phyloP scores from a whole-genome alignment of 2,888 invertebrate genomes.

The Nemoura dubitans region DNA sequence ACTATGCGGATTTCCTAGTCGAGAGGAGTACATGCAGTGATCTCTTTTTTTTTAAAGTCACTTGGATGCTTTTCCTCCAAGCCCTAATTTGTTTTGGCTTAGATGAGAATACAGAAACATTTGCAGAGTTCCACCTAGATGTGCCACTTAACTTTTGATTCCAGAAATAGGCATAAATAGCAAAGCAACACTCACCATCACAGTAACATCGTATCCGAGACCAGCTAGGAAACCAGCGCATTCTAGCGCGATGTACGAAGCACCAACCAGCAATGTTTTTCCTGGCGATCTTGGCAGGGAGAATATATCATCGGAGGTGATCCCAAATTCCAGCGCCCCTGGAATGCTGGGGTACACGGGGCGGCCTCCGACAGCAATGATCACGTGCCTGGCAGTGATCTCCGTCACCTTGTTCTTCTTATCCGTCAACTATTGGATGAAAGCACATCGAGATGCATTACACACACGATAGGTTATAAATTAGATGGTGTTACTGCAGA shows the following conservation, averaged over 20 bases:
- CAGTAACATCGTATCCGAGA: conserved; percentile 60
- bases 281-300: conserved; percentile 63
- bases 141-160: too few relatives aligned
- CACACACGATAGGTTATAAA: too few relatives aligned
- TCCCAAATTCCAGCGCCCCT: conserved; percentile 62
- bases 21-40: too few relatives aligned
- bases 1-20: too few relatives aligned
- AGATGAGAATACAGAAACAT: too few relatives aligned
- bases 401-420: conserved; percentile 57
- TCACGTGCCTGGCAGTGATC: conserved; percentile 60
- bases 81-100: too few relatives aligned
- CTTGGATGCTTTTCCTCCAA: too few relatives aligned
- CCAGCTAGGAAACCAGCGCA: conserved; percentile 67
- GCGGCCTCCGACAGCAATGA: conserved; percentile 65
- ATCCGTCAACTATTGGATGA: conserved; percentile 53
- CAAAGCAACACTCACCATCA: conserved; percentile 64
- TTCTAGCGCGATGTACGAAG: conserved; percentile 68
- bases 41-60: too few relatives aligned
- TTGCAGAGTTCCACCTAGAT: too few relatives aligned
- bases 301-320: conserved; percentile 68
- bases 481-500: too few relatives aligned
- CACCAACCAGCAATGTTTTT: conserved; percentile 67
- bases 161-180: too few relatives aligned
- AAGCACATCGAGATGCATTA: not conserved
- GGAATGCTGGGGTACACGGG: conserved; percentile 62